Percentiles rank a stretch among this genome's conserved stretches.
phyloP scores from a whole-genome alignment of 2,888 invertebrate species.

The Microplitis deprimator region DNA sequence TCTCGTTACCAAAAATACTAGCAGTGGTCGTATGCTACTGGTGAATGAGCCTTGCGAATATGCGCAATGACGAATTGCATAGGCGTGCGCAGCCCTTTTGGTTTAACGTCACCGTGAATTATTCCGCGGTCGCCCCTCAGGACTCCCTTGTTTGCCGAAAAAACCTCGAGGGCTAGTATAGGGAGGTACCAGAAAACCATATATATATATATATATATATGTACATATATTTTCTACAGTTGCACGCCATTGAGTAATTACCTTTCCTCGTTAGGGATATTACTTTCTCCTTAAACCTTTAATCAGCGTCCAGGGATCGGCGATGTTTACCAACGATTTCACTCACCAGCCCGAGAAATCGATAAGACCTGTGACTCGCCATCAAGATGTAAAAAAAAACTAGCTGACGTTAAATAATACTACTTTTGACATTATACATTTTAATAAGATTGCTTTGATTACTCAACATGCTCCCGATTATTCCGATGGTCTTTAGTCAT shows the following conservation, averaged over 20 bases:
- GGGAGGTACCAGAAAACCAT: too few relatives aligned
- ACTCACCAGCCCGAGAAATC: conserved; percentile 29
- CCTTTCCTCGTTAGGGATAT: conserved; percentile 67
- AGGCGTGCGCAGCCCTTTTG: conserved; percentile 33
- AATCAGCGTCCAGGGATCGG: conserved; percentile 62
- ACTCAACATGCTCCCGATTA: too few relatives aligned
- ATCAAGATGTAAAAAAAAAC: conserved; percentile 38
- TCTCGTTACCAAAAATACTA: conserved; percentile 25
- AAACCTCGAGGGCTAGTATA: too few relatives aligned
- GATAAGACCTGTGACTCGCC: conserved; percentile 49
- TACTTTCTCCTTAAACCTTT: conserved; percentile 61
- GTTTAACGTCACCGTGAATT: neutral
- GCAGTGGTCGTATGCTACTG: neutral
- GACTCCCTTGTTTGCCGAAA: too few relatives aligned
- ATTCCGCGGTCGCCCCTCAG: too few relatives aligned
- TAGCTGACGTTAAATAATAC: neutral
- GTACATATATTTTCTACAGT: conserved; percentile 49
- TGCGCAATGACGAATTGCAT: conserved; percentile 44
- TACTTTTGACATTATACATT: neutral
- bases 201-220: too few relatives aligned
- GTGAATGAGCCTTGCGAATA: conserved; percentile 16
- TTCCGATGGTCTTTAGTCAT: too few relatives aligned
- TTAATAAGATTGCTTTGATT: neutral
- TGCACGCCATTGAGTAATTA: conserved; percentile 70
- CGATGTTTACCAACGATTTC: conserved; percentile 56